phyloP scores from a whole-genome alignment of 2,888 invertebrate species.

The Drosophila paramelanica region DNA sequence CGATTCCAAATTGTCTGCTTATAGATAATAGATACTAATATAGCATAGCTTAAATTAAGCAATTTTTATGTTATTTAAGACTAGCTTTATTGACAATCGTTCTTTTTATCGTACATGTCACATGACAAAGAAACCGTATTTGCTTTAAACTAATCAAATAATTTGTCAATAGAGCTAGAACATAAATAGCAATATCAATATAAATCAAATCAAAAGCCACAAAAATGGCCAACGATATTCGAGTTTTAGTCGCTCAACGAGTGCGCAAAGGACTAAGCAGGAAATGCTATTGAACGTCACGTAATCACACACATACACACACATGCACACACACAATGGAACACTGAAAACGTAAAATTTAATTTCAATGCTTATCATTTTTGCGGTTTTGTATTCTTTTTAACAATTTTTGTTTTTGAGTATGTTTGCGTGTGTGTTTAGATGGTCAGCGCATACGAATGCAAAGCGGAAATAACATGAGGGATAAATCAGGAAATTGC shows the following conservation, averaged over 20 bases:
- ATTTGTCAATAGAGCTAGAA: constrained; percentile 51
- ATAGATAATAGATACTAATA: no score
- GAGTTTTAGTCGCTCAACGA: constrained; percentile 43
- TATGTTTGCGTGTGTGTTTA: constrained; percentile 10
- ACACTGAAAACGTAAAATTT: constrained; percentile 66
- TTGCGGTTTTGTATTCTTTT: constrained; percentile 47
- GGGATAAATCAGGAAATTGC: constrained; percentile 83
- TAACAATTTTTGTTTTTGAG: constrained; percentile 32
- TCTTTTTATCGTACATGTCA: no score
- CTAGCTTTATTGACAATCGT: no score
- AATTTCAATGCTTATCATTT: constrained; percentile 75
- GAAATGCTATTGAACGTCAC: constrained; percentile 74
- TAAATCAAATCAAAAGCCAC: constrained; percentile 61
- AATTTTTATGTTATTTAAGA: no score
- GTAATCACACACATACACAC: constrained; percentile 52
- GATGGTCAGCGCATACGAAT: constrained; percentile 73
- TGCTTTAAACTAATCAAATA: constrained; percentile 47
- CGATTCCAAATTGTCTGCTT: no score
- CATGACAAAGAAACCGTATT: constrained; percentile 5
- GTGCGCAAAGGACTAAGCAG: constrained; percentile 61
- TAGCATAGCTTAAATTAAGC: no score
- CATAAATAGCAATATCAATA: constrained; percentile 68
- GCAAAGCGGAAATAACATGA: constrained; percentile 82
- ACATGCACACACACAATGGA: constrained; percentile 28
- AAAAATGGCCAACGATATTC: constrained; percentile 45